Base-by-base conservation (phyloP, 2,113 vertebrate genomes). In the Pluvianellus socialis region DNA sequence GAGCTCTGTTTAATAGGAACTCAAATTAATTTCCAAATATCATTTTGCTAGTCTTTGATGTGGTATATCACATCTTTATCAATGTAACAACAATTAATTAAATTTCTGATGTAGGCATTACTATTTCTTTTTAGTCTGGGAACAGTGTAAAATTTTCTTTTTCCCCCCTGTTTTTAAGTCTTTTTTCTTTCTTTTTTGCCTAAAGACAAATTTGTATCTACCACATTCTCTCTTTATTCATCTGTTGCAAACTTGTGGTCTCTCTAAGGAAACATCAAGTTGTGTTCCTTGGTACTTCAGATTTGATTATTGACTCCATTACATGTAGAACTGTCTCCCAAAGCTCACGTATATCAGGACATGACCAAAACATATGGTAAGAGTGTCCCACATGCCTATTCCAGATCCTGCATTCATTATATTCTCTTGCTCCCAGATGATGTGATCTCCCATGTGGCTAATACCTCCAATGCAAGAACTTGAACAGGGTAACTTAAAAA, bases 21-120 rank as follows among this genome's bases (percentile, higher is more conserved):
- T 62, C 68, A 96, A 94, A 96, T 96, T 96, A 95, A 97, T 97
- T 97, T 95, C 77, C 89, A 94, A 94, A 82, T 94, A 95, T 79
- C 58, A 87, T 95, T 92, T 95, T 94, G 73, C 70, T 83, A 66
- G 74, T 82, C 92, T 97, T 96, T 94, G 96, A 97, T 97, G 91
- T 95, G n/a, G 74, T 94, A 66, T 95, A 97, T 95, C 91, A 91
- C 74, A 94, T 94, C 85, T 95, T 96, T 94, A 96, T 97, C 96
- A 94, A 94, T 94, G 80, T 79, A 97, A 94, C 73, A 95, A 94
- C 89, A 94, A 95, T 91, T 97, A 96, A 97, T 96, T 97, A 71
- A 33, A 79, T 89, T 89, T 95, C 67, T 91, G 73, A 94, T 92
- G 84, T 72, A 87, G 56, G 62, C 76, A 94, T 88, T 87, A 73